Conservation (phyloP, 2,113 vertebrate genomes). For the Festucalex cinctus region DNA sequence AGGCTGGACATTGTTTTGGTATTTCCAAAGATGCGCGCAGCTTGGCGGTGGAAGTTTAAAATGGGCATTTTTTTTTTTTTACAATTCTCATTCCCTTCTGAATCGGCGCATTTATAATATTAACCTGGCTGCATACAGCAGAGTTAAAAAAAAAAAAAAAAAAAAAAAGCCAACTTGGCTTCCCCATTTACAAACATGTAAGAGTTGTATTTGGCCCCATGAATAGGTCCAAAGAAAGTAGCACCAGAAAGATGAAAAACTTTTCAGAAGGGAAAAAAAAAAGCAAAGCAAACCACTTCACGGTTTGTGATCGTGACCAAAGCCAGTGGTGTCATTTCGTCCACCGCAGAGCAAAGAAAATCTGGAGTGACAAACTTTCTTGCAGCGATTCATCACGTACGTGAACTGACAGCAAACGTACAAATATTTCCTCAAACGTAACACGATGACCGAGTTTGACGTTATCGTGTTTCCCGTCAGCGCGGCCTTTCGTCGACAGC, state of each 20-base stretch:
- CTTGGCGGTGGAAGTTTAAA: too few relatives aligned
- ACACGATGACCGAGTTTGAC: background rate
- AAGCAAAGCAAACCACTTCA: constrained; percentile 4
- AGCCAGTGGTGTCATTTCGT: constrained; percentile 27
- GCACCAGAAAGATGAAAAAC: background rate
- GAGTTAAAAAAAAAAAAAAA: too few relatives aligned
- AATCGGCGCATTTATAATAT: too few relatives aligned
- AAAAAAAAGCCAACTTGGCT: too few relatives aligned
- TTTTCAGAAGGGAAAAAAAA: too few relatives aligned
- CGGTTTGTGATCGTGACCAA: constrained; percentile 12
- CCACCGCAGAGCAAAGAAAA: constrained; percentile 5
- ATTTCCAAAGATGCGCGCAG: too few relatives aligned
- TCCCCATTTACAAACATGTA: too few relatives aligned
- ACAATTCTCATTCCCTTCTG: too few relatives aligned
- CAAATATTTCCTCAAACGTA: background rate
- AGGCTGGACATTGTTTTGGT: too few relatives aligned
- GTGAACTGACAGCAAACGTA: background rate
- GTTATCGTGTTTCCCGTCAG: constrained; percentile 15
- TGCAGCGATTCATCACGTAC: background rate
- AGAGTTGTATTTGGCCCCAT: too few relatives aligned
- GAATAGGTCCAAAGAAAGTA: background rate
- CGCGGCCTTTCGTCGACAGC: constrained; percentile 37
- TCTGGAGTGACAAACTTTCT: background rate
- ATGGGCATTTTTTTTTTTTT: too few relatives aligned
- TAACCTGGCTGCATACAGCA: too few relatives aligned